Conservation (phyloP, 2,797 vertebrate genomes). For the Pogonophryne albipinna region DNA sequence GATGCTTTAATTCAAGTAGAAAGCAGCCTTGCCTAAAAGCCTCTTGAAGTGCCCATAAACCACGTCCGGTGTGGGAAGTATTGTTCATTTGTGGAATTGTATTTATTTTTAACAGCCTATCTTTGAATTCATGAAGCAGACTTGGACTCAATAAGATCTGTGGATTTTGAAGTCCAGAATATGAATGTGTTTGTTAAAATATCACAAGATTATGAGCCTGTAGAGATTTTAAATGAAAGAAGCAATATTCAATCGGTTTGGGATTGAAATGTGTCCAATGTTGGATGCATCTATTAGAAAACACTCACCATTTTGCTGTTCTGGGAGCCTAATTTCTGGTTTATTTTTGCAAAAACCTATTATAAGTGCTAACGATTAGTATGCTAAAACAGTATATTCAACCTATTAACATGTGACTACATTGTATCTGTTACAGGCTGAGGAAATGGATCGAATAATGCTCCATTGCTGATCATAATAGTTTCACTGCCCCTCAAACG, state of each 20-base stretch:
- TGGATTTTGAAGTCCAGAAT: background rate
- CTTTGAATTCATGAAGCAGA: background rate
- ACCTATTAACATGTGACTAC: background rate
- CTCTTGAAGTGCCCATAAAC: background rate
- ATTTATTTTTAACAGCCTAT: background rate
- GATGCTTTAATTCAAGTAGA: background rate
- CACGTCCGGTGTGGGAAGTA: background rate
- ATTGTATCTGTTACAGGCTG: too few species aligned
- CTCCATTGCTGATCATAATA: conserved; percentile 7
- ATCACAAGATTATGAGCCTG: background rate
- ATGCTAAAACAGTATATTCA: background rate
- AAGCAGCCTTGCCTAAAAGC: background rate
- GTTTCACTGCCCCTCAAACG: conserved; percentile 1
- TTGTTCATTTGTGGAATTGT: background rate
- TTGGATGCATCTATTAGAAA: too few species aligned
- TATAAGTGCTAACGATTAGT: background rate
- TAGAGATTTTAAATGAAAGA: background rate
- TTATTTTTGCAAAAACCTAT: too few species aligned
- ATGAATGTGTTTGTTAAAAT: background rate
- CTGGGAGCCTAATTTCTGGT: too few species aligned
- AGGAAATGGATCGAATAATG: background rate
- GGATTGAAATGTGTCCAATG: too few species aligned
- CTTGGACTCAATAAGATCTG: background rate
- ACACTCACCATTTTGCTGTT: too few species aligned
- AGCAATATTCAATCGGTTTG: background rate